Conservation (phyloP, 2,888 invertebrate species). For the Agrypnus murinus region DNA sequence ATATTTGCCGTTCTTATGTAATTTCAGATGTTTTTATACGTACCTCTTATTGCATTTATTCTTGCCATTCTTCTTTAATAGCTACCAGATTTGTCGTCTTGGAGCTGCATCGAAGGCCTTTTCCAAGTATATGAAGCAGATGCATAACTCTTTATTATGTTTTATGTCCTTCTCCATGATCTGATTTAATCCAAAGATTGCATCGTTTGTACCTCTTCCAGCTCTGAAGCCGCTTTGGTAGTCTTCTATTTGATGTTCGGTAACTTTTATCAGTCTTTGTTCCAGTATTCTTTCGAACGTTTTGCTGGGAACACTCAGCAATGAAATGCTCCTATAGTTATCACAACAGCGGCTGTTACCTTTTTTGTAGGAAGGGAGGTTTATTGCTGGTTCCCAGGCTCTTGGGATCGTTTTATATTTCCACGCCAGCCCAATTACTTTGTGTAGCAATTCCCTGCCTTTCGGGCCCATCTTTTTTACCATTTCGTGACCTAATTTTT, state of each 20-base stretch:
- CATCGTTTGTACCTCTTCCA: too few species aligned
- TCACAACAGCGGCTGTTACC: too few species aligned
- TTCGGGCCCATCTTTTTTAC: constrained; percentile 5
- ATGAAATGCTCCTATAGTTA: too few species aligned
- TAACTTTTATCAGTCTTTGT: too few species aligned
- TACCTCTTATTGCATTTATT: too few species aligned
- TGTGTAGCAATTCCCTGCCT: constrained; percentile 5
- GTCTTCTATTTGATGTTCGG: too few species aligned
- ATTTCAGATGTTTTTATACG: too few species aligned
- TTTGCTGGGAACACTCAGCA: too few species aligned
- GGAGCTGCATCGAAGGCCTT: background rate
- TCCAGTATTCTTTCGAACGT: too few species aligned
- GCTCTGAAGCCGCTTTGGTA: too few species aligned
- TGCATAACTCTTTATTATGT: background rate
- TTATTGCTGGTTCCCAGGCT: constrained; percentile 10
- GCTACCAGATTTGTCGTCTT: background rate
- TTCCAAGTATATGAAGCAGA: constrained; percentile 1
- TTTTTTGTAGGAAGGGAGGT: constrained; percentile 6
- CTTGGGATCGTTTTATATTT: too few species aligned
- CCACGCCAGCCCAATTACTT: constrained; percentile 10
- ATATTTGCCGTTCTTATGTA: background rate
- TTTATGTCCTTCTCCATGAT: constrained; percentile 5
- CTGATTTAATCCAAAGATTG: background rate
- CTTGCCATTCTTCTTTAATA: background rate
- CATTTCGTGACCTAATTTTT: too few species aligned